These are phyloP conservation scores for Gasterosteus aculeatus DNA, from an alignment of 2,113 vertebrate genomes.

Conservation along the genomic window DNA sequence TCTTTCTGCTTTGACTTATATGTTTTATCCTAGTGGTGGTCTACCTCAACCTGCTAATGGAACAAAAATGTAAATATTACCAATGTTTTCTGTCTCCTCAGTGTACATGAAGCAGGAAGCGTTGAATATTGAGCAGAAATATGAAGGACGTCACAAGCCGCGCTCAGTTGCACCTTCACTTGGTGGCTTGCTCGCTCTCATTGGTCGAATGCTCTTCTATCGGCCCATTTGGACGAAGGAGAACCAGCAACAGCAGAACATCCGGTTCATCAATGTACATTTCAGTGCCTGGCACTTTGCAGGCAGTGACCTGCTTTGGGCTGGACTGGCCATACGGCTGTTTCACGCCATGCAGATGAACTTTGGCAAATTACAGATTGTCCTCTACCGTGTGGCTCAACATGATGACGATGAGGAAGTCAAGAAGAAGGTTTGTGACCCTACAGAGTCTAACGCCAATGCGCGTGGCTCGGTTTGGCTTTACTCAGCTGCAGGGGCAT, in stretches of 20 bases:
- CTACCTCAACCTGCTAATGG: background rate
- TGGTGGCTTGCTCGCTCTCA: conserved; percentile 61
- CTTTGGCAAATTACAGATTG: conserved; percentile 87
- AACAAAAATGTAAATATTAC: background rate
- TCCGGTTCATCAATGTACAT: conserved; percentile 87
- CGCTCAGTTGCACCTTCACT: conserved; percentile 51
- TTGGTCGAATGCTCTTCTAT: conserved; percentile 85
- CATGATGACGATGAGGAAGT: conserved; percentile 63
- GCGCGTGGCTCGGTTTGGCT: background rate
- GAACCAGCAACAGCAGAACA: conserved; percentile 79
- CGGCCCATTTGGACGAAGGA: conserved; percentile 81
- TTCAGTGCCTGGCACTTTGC: conserved; percentile 97
- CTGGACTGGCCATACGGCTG: conserved; percentile 88
- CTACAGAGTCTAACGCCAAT: background rate
- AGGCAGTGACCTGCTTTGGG: conserved; percentile 94
- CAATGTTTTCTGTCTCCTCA: conserved; percentile 56
- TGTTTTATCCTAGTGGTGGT: background rate
- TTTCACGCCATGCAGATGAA: conserved; percentile 82
- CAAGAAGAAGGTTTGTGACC: conserved; percentile 62
- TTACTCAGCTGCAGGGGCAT: background rate
- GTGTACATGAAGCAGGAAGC: conserved; percentile 73
- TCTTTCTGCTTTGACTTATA: conserved; percentile 6
- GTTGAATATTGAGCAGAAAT: conserved; percentile 61
- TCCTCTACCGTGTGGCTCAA: conserved; percentile 83
- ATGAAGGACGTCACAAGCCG: conserved; percentile 24